Evolutionary conservation across 2,113 vertebrate species (phyloP).

Genomic region (Pantherophis guttatus): DNA sequence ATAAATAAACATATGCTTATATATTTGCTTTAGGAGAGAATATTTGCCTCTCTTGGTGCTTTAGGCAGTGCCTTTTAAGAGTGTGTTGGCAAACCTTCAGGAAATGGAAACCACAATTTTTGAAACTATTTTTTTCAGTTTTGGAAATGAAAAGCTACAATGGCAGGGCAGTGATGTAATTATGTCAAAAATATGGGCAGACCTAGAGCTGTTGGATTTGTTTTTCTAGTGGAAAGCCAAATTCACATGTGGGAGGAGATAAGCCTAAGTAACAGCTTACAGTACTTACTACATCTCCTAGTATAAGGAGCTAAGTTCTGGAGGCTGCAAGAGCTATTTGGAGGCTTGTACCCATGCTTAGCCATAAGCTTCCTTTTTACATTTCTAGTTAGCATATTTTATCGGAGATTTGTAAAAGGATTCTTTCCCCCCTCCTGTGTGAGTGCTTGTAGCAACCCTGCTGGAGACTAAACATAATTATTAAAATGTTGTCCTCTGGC

Average conservation of each 20-base stretch:
- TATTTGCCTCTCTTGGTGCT: not conserved
- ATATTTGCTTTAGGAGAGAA: not conserved
- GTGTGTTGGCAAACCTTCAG: not conserved
- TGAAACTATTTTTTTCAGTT: not conserved
- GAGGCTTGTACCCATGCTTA: not conserved
- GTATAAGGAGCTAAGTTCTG: not conserved
- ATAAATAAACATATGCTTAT: not conserved
- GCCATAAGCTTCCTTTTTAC: not conserved
- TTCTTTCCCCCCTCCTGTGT: too few species aligned
- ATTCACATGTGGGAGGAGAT: not conserved
- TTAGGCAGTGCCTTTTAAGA: not conserved
- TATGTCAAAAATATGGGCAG: not conserved
- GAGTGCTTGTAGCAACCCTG: not conserved
- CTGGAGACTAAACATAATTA: not conserved
- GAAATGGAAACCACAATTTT: not conserved
- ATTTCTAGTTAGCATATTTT: not conserved
- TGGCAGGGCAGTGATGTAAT: not conserved
- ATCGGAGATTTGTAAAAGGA: not conserved
- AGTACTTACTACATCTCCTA: not conserved
- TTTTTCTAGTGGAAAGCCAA: not conserved
- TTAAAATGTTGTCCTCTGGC: not conserved
- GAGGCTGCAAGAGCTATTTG: not conserved
- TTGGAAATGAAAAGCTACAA: not conserved
- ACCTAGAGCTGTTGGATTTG: not conserved
- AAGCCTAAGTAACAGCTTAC: not conserved